phyloP scores from a whole-genome alignment of 2,888 invertebrate species.

The Chymomyza procnemis region DNA sequence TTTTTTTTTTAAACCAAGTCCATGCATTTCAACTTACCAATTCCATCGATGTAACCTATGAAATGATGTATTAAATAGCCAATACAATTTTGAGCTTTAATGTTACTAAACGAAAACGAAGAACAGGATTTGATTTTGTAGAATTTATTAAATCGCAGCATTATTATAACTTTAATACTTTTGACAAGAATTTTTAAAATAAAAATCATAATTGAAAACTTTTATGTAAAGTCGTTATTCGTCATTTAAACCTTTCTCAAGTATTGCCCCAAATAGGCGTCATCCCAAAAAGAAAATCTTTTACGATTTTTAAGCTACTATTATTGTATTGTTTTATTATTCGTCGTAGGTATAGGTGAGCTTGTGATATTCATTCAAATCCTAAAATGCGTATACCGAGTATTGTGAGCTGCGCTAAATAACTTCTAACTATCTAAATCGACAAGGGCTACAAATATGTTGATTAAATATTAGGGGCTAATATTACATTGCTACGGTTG shows the following conservation, averaged over 20 bases:
- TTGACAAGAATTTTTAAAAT: not conserved
- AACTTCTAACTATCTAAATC: constrained; percentile 58
- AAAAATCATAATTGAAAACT: not conserved
- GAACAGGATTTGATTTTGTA: not conserved
- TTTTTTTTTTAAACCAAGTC: too few species aligned
- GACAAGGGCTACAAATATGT: constrained; percentile 53
- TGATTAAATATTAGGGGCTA: constrained; percentile 44
- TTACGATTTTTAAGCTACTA: not conserved
- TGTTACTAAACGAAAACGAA: not conserved
- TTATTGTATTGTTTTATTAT: not conserved
- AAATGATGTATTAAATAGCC: too few species aligned
- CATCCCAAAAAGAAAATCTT: not conserved
- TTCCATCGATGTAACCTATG: too few species aligned
- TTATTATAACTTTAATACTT: not conserved
- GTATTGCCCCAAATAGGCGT: not conserved
- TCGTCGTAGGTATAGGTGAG: not conserved
- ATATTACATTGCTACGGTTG: constrained; percentile 88
- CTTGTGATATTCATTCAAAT: constrained; percentile 21
- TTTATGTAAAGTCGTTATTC: not conserved
- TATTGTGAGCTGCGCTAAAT: constrained; percentile 55
- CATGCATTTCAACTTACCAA: too few species aligned
- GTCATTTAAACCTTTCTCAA: not conserved
- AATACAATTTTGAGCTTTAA: not conserved
- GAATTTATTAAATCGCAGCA: not conserved
- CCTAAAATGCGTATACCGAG: constrained; percentile 60